Evolutionary conservation across 2,113 vertebrate species (phyloP).

Genomic region (Anguilla rostrata): DNA sequence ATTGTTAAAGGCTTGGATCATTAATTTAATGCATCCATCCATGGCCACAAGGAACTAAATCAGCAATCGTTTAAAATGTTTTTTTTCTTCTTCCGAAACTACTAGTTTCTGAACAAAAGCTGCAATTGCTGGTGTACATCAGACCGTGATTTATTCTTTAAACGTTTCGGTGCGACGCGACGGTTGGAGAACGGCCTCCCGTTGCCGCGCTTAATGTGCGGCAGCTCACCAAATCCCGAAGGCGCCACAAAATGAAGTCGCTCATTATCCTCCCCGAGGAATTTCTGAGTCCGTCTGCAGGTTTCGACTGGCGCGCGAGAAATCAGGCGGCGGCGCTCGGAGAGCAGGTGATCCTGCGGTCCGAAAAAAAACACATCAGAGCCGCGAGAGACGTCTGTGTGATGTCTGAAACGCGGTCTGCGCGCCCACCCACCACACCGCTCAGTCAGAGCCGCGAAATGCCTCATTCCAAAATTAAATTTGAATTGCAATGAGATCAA

Average conservation of each 20-base stretch:
- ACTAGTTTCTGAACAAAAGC: no score
- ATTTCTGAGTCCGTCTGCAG: slow-evolving; percentile 68
- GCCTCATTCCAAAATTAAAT: not conserved
- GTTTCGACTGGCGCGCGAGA: slow-evolving; percentile 67
- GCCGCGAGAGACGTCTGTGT: not conserved
- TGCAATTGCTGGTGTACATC: not conserved
- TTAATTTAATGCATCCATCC: no score
- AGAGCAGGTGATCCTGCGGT: not conserved
- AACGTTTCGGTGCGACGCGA: not conserved
- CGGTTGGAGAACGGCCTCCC: not conserved
- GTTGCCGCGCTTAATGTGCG: slow-evolving; percentile 32
- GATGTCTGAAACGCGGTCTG: not conserved
- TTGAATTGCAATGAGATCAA: slow-evolving; percentile 7
- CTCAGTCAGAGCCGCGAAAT: not conserved
- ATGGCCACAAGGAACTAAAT: no score
- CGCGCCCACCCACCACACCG: not conserved
- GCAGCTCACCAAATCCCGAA: slow-evolving; percentile 75
- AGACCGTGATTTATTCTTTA: not conserved
- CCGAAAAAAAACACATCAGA: not conserved
- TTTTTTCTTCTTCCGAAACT: no score
- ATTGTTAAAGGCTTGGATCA: no score
- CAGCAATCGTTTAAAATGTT: no score
- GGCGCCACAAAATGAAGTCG: slow-evolving; percentile 71
- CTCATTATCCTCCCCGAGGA: slow-evolving; percentile 68
- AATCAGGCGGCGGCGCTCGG: not conserved